phyloP scores from a whole-genome alignment of 1,140 invertebrate species.

The Aradophagus sp. region DNA sequence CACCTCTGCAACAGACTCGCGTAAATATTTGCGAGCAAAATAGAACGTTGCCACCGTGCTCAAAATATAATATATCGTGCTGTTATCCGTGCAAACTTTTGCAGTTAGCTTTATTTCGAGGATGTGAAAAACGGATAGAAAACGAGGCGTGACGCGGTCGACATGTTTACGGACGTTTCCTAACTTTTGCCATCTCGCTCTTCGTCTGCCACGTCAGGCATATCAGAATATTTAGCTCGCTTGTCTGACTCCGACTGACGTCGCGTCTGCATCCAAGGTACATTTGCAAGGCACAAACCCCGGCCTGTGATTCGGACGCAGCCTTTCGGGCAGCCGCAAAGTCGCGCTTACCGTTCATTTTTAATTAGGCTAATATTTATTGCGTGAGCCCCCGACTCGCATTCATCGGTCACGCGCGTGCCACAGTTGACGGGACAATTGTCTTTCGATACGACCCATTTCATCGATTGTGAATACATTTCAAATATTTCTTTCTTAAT shows the following conservation, averaged over 20 bases:
- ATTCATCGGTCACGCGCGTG: no score
- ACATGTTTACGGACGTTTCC: slow-evolving; percentile 42
- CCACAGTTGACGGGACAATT: no score
- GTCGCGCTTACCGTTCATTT: slow-evolving; percentile 1
- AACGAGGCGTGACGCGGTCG: slow-evolving; percentile 38
- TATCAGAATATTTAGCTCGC: slow-evolving; percentile 40
- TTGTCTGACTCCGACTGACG: slow-evolving; percentile 40
- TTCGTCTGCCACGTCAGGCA: slow-evolving; percentile 29
- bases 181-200: slow-evolving; percentile 46
- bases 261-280: slow-evolving; percentile 17
- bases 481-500: no score
- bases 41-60: slow-evolving; percentile 8
- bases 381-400: no score
- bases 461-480: no score
- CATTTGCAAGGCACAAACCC: slow-evolving; percentile 17
- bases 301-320: slow-evolving; percentile 9
- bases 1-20: no score
- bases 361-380: no score
- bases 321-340: no score
- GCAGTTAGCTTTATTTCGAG: slow-evolving; percentile 33
- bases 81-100: slow-evolving; percentile 37
- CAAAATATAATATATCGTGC: slow-evolving; percentile 20
- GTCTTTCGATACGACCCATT: no score
- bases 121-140: slow-evolving; percentile 31
- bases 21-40: slow-evolving; percentile 15